Base-by-base conservation (phyloP, 2,797 vertebrate genomes). In the Enteromius viviparus region DNA sequence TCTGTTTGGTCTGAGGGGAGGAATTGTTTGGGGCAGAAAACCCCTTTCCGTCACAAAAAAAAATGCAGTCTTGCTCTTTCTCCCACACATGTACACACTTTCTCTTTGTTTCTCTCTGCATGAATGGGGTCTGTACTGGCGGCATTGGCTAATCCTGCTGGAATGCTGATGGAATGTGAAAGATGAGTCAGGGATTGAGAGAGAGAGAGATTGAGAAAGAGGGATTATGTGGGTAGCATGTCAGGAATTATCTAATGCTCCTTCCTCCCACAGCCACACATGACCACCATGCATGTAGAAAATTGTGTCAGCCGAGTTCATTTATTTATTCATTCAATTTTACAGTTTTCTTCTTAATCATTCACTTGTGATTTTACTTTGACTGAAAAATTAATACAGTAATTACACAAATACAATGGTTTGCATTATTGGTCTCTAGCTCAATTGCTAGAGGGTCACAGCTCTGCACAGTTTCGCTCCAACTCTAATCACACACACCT, bases 141-240 rank as follows among this genome's bases (percentile, higher is more conserved):
- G 72, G 80, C 71, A 76, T 82, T 62, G 66, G 17, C 72, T 82
- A 82, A 82, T 82, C 81, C 81, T 32, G 34, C 34, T 82, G 81
- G 81, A 82, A 82, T 82, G 72, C 34, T 66, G 2, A 17, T 68
- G 81, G 81, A 82, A 82, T 82, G 81, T 82, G 81, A 82, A 82
- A 82, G 81, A 82, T 82, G 81, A 82, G 81, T 82, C 81, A 76
- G 72, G 81, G 81, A 76, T 82, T 82, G 80, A 82, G 80, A 66
- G 65, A 19, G 49, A 55, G 75, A 82, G 58, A 42, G 80, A 82
- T 82, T 82, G 80, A 82, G 62, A 82, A 76, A 76, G 49, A 76
- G 71, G 72, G 81, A 82, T 82, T 82, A 82, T 82, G 62, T 29
- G 62, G 81, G 81, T 76, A 68, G 81, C 72, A 75, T 82, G 74